Percentiles rank a stretch among this genome's conserved stretches.
Evolutionary conservation across 2,797 vertebrate genomes (phyloP).

Genomic region (Leptoclinus maculatus): DNA sequence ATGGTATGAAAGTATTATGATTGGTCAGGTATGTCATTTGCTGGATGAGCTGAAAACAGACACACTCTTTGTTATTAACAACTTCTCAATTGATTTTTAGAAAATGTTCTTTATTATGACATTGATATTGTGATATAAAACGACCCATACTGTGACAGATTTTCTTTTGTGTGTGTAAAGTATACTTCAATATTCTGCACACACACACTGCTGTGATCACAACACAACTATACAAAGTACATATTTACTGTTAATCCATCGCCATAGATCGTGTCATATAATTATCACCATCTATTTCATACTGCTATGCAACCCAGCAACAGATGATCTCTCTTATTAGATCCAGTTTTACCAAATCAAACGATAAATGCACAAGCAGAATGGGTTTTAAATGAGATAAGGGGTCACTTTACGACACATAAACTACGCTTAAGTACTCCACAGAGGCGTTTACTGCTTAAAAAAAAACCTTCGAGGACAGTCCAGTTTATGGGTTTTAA

Average conservation of each 20-base stretch:
- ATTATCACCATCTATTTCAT: background rate
- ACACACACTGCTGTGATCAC: background rate
- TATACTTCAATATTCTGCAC: background rate
- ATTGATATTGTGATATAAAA: background rate
- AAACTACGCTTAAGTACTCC: background rate
- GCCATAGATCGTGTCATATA: background rate
- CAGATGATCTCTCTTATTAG: background rate
- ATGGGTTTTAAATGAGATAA: constrained; percentile 5
- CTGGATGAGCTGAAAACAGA: background rate
- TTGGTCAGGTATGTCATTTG: background rate
- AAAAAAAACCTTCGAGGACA: background rate
- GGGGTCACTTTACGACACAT: background rate
- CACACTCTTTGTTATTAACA: background rate
- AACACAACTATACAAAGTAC: background rate
- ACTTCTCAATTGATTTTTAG: background rate
- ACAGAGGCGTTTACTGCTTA: background rate
- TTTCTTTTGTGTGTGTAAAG: background rate
- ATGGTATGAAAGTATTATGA: background rate
- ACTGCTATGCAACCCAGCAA: background rate
- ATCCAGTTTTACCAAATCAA: background rate
- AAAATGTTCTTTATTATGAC: background rate
- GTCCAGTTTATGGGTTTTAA: background rate
- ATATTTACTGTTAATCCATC: background rate
- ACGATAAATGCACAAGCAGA: background rate
- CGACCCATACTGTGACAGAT: no score